Evolutionary conservation across 2,888 invertebrate species (phyloP).

Genomic region (Epistrophe grossulariae): DNA sequence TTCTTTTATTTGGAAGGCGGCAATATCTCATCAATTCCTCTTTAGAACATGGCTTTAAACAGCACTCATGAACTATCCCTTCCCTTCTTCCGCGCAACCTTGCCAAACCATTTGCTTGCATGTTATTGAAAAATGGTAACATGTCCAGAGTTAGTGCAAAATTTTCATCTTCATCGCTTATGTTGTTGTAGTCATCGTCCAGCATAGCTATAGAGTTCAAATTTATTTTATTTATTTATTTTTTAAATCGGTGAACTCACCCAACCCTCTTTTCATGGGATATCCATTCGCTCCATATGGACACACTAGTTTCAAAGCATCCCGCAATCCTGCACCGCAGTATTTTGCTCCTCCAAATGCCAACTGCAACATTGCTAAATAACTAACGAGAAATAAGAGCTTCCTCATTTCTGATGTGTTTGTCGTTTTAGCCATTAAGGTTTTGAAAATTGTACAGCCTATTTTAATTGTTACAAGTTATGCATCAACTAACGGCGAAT

Average conservation of each 20-base stretch:
- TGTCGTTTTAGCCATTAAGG: neutral
- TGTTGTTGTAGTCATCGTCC: neutral
- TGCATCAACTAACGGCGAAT: neutral
- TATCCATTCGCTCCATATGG: constrained; percentile 9
- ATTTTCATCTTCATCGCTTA: neutral
- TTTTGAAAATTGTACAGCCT: neutral
- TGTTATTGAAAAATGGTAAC: constrained; percentile 15
- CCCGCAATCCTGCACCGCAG: constrained; percentile 3
- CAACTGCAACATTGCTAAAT: neutral
- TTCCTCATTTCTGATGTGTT: neutral
- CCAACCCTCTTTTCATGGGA: constrained; percentile 4
- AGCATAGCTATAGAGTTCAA: neutral
- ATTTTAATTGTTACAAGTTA: too few species aligned
- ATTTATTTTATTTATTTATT: neutral
- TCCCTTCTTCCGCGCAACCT: constrained; percentile 9
- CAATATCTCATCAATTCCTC: constrained; percentile 22
- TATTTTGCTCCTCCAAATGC: constrained; percentile 14
- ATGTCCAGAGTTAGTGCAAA: neutral
- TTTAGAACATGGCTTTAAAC: constrained; percentile 5
- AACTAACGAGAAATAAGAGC: neutral
- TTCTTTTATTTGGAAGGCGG: neutral
- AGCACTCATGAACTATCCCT: constrained; percentile 14
- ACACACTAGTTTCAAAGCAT: constrained; percentile 10
- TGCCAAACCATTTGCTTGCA: neutral
- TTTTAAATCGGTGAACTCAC: neutral